Evolutionary conservation across 2,797 vertebrate genomes (phyloP).

Genomic region (Mionectes olivaceus): DNA sequence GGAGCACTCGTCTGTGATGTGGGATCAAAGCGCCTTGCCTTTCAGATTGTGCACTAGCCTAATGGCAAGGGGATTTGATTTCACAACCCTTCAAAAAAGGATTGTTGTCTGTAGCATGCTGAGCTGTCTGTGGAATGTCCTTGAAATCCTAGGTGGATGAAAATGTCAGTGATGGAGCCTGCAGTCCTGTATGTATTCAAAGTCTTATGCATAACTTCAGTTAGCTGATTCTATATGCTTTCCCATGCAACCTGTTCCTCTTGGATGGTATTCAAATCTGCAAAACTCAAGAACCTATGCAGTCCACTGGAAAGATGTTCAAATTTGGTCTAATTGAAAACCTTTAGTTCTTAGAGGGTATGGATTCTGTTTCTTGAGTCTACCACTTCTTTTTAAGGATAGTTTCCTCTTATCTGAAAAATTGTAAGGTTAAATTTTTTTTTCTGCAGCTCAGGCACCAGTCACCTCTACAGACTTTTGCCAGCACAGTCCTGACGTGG

Average conservation of each 20-base stretch:
- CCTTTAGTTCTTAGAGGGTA: not conserved
- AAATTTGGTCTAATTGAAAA: not conserved
- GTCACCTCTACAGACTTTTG: not conserved
- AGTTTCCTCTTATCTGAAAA: not conserved
- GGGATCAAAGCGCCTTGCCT: not conserved
- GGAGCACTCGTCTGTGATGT: not conserved
- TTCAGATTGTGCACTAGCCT: not conserved
- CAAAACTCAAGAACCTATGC: not conserved
- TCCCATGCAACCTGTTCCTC: not conserved
- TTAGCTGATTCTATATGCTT: not conserved
- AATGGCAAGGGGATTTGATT: not conserved
- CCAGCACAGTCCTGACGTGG: not conserved
- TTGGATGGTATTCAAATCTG: not conserved
- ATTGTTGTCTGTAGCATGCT: not conserved
- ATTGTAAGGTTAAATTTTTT: not conserved
- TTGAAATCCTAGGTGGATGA: not conserved
- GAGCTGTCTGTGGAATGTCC: not conserved
- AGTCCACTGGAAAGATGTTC: not conserved
- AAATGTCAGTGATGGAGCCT: not conserved
- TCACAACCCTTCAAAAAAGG: not conserved
- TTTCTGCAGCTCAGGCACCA: not conserved
- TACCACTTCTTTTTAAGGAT: not conserved
- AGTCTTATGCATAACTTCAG: not conserved
- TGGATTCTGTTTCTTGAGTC: not conserved
- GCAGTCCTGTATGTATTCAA: not conserved